These are phyloP conservation scores for Rana temporaria DNA, from an alignment of 2,113 vertebrate genomes.

Conservation along the genomic window DNA sequence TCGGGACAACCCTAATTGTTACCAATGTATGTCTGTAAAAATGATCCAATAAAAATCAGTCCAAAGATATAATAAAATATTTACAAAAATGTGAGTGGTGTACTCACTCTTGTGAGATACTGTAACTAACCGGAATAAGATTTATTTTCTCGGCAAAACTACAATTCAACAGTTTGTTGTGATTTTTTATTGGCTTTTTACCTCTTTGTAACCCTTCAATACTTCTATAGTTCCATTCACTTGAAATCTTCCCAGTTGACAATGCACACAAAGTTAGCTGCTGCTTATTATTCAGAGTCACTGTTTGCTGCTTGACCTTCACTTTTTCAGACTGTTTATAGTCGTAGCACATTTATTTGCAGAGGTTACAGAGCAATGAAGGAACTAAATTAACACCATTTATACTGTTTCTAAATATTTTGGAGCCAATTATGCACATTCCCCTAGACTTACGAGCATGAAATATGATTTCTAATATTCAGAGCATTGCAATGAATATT, in stretches of 20 bases:
- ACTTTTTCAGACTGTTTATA: constrained; percentile 33
- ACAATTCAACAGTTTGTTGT: too few species aligned
- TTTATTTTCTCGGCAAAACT: too few species aligned
- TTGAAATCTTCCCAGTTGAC: background rate
- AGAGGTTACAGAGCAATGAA: constrained; percentile 32
- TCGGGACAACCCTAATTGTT: too few species aligned
- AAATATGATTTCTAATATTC: constrained; percentile 52
- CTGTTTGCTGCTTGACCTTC: constrained; percentile 41
- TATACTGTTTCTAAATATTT: constrained; percentile 43
- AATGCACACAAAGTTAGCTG: constrained; percentile 13
- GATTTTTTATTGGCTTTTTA: too few species aligned
- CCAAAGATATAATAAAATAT: too few species aligned
- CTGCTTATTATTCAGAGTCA: constrained; percentile 35
- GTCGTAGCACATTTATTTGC: constrained; percentile 40
- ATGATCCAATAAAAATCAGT: too few species aligned
- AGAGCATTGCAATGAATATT: constrained; percentile 52
- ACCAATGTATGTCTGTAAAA: too few species aligned
- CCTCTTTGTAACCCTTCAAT: too few species aligned
- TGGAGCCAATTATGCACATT: constrained; percentile 52
- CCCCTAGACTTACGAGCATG: constrained; percentile 42
- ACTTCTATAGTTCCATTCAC: background rate
- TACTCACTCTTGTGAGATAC: too few species aligned
- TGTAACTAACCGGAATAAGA: too few species aligned
- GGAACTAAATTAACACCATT: constrained; percentile 45
- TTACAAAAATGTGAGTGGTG: too few species aligned